Percentiles rank a stretch among this genome's conserved stretches.
Conservation (phyloP, 1,140 invertebrate species). For the Drosophila obscura region DNA sequence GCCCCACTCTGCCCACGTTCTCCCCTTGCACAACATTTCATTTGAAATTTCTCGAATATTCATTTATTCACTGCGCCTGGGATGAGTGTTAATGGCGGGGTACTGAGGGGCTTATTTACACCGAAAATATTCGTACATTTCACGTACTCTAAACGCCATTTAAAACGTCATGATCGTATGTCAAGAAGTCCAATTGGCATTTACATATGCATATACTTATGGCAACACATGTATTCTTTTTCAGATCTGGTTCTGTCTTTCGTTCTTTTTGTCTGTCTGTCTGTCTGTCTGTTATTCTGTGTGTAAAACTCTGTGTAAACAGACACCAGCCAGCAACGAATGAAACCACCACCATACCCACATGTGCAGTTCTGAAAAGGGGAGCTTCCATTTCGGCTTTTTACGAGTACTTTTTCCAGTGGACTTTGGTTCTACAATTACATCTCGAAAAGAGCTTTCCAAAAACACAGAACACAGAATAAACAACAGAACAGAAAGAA, state of each 20-base stretch:
- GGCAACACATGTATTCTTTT: not conserved
- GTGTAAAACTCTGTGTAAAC: constrained; percentile 45
- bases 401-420: not conserved
- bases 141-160: constrained; percentile 56
- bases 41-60: constrained; percentile 50
- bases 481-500: not conserved
- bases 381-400: not conserved
- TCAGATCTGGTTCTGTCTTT: too few relatives aligned
- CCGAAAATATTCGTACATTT: constrained; percentile 49
- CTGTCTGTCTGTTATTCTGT: constrained; percentile 2
- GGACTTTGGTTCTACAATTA: constrained; percentile 15
- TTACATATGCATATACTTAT: constrained; percentile 50
- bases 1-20: not conserved
- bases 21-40: constrained; percentile 26
- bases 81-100: not conserved
- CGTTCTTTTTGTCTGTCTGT: too few relatives aligned
- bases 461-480: not conserved
- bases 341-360: constrained; percentile 28
- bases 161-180: constrained; percentile 35
- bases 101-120: constrained; percentile 30
- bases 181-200: constrained; percentile 38
- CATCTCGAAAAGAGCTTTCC: constrained; percentile 29
- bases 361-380: constrained; percentile 40
- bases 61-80: constrained; percentile 19
- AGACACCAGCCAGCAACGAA: constrained; percentile 31